These are phyloP conservation scores for Isaurus tuberculatus DNA, from an alignment of 92 coral and sea anemone species.

Conservation along the genomic window DNA sequence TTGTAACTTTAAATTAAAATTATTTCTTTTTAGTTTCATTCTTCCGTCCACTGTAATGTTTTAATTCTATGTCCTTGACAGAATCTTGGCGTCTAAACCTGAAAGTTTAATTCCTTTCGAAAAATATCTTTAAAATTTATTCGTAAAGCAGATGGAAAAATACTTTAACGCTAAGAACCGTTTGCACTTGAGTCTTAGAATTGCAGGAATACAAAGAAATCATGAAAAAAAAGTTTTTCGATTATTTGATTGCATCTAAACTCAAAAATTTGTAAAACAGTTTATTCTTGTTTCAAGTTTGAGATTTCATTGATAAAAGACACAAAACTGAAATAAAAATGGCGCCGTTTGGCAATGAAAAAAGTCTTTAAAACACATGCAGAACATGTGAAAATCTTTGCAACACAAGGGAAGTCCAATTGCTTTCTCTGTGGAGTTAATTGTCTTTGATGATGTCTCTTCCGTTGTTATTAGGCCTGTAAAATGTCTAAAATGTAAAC, in stretches of 20 bases:
- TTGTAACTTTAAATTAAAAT: too few relatives aligned
- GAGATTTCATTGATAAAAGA: background rate
- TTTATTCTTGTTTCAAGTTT: background rate
- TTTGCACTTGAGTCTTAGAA: background rate
- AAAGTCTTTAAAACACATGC: constrained; percentile 8
- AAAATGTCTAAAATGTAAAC: constrained; percentile 20
- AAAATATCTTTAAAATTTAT: too few relatives aligned
- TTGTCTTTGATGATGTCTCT: constrained; percentile 14
- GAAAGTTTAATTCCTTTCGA: too few relatives aligned
- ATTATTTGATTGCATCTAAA: background rate
- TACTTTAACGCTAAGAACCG: too few relatives aligned
- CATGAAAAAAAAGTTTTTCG: background rate
- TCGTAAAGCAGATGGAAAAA: too few relatives aligned
- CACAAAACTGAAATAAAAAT: background rate
- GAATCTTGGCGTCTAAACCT: too few relatives aligned
- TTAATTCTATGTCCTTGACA: too few relatives aligned
- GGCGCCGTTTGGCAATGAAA: background rate
- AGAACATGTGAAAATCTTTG: constrained; percentile 11
- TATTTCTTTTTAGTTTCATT: too few relatives aligned
- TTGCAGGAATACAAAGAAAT: too few relatives aligned
- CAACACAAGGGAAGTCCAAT: constrained; percentile 17
- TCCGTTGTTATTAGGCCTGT: constrained; percentile 28
- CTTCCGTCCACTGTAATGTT: too few relatives aligned
- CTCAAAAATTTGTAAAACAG: background rate
- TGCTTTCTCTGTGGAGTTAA: background rate